Evolutionary conservation across 1,140 invertebrate genomes (phyloP), one percentile per base, ranked within the genome.

Genomic region (Drosophila sturtevanti): DNA sequence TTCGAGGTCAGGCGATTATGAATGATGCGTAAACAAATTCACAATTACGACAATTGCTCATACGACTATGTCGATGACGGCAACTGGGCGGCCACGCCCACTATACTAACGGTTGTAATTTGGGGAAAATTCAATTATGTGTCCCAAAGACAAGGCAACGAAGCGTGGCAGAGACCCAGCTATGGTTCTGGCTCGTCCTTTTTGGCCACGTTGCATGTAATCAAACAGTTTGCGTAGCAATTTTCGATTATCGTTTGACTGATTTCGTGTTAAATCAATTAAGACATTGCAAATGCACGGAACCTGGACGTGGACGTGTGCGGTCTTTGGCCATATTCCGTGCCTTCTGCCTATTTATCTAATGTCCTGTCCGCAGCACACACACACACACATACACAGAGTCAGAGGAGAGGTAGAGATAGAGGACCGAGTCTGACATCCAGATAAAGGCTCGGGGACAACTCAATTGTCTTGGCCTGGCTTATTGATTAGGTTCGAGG

Each of bases 221-320:
- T 89, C 86, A 89, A 89, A 89, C 85, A 89, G 85, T 89, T 89
- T 89, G 85, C 86, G 81, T 85, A 89, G 84, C 86, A 85, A 89
- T 89, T 89, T 89, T 89, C 86, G 85, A 89, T 89, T 89, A 89
- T 89, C 85, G 85, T 89, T 89, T 89, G 85, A 89, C 85, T 89
- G 85, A 89, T 89, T 89, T 89, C 85, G 85, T 89, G 85, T 89
- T 89, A 89, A 89, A 89, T 89, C 86, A 89, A 89, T 89, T 89
- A 89, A 89, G 85, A 89, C 85, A 77, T 89, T 87, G 81, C 74
- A 82, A 73, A 66, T 81, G 48, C 22, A 44, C 55, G 58, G 58
- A 60, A 38, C 31, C 14, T 35, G 68, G 56, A 52, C 63, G 65
- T 48, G 41, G 16, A 48, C 41, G 41, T 48, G 41, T 72, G 63